phyloP scores from a whole-genome alignment of 2,113 vertebrate species.

The Notothenia rossii region DNA sequence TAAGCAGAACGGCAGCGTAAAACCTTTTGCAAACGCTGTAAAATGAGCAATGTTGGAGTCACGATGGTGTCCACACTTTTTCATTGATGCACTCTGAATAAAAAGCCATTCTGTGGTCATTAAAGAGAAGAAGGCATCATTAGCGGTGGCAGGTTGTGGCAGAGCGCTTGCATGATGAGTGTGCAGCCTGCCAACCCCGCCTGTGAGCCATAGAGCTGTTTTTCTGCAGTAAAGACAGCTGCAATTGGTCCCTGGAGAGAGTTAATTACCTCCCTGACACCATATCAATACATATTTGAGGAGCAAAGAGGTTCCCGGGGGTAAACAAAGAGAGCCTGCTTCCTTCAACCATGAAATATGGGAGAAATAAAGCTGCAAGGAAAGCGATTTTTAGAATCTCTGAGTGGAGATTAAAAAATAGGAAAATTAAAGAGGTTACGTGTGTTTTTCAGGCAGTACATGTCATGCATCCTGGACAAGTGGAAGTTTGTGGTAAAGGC shows the following conservation, averaged over 20 bases:
- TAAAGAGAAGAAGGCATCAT: not conserved
- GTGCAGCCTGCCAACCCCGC: conserved; percentile 8
- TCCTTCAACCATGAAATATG: conserved; percentile 26
- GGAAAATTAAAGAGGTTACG: too few relatives aligned
- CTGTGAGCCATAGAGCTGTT: conserved; percentile 36
- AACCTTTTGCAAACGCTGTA: not conserved
- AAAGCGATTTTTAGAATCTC: not conserved
- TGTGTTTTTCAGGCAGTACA: not conserved
- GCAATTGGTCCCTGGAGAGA: conserved; percentile 46
- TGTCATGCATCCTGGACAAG: not conserved
- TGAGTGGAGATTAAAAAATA: not conserved
- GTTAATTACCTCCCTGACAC: conserved; percentile 65
- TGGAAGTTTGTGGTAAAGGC: not conserved
- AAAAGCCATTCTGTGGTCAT: conserved; percentile 2
- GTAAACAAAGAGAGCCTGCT: conserved; percentile 39
- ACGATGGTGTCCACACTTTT: too few relatives aligned
- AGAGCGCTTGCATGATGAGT: conserved; percentile 4
- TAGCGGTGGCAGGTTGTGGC: not conserved
- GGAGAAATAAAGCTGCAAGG: conserved; percentile 25
- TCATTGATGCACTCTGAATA: not conserved
- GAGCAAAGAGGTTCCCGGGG: conserved; percentile 55
- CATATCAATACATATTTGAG: conserved; percentile 70
- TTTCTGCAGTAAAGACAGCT: conserved; percentile 13
- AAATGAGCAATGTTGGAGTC: not conserved
- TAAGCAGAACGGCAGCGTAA: not conserved